Percentiles rank a stretch among this genome's conserved stretches.
Evolutionary conservation across 1,140 invertebrate genomes (phyloP).

Genomic region (Hypsibius dujardini): DNA sequence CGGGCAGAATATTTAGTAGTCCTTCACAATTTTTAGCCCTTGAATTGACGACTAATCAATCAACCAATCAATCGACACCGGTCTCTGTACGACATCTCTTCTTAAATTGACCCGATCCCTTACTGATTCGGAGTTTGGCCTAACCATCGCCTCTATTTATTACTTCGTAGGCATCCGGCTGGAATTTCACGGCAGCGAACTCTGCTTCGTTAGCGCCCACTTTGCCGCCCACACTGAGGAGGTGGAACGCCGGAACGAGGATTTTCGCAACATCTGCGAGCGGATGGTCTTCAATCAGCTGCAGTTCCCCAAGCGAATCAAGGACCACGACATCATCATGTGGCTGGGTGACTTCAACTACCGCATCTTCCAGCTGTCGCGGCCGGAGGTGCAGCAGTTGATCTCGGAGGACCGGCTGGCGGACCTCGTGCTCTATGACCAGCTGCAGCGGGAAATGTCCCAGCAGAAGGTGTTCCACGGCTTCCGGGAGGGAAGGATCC

Average conservation of each 20-base stretch:
- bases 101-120: no score
- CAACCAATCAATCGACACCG: no score
- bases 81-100: no score
- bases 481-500: conserved; percentile 69
- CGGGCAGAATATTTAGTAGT: no score
- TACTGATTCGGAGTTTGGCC: no score
- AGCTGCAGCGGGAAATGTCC: conserved; percentile 55
- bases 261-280: conserved; percentile 63
- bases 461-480: conserved; percentile 55
- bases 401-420: conserved; percentile 48
- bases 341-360: conserved; percentile 98
- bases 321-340: conserved; percentile 81
- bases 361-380: conserved; percentile 53
- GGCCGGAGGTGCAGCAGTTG: conserved; percentile 25
- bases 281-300: conserved; percentile 49
- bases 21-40: no score
- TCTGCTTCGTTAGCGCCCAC: conserved; percentile 95
- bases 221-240: conserved; percentile 64
- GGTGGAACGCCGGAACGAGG: conserved; percentile 24
- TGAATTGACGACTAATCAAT: no score
- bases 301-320: conserved; percentile 53
- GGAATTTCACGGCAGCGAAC: conserved; percentile 69
- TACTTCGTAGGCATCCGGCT: conserved; percentile 82
- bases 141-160: no score
- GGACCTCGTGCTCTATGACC: conserved; percentile 46